A percentile compares a stretch with the other conserved stretches of the same genome.
Conservation (phyloP, 2,888 invertebrate genomes). For the Drosophila tanythrix region DNA sequence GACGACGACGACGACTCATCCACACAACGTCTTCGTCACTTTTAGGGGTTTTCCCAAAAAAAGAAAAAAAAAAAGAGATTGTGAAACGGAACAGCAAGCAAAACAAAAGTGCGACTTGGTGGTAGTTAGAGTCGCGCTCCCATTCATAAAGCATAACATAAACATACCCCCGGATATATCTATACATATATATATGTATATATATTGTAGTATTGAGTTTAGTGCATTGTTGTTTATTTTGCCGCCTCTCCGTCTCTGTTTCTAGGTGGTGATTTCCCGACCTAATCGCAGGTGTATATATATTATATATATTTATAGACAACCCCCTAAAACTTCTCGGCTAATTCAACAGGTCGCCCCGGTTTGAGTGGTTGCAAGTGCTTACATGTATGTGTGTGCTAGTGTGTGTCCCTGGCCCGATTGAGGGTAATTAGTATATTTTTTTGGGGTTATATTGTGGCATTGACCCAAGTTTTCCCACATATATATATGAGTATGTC, state of each 20-base stretch:
- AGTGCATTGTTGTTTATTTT: conserved; percentile 47
- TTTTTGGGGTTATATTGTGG: conserved; percentile 52
- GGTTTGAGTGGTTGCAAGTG: conserved; percentile 49
- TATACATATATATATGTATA: not conserved
- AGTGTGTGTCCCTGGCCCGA: conserved; percentile 19
- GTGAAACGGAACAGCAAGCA: conserved; percentile 48
- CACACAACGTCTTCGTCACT: conserved; percentile 75
- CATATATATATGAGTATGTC: not conserved
- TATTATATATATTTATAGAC: conserved; percentile 44
- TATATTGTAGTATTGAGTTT: conserved; percentile 11
- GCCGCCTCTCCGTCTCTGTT: conserved; percentile 44
- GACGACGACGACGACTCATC: conserved; percentile 38
- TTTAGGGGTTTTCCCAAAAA: conserved; percentile 78
- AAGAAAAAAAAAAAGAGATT: conserved; percentile 26
- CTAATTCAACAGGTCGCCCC: conserved; percentile 63
- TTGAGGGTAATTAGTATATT: conserved; percentile 61
- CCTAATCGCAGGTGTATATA: conserved; percentile 53
- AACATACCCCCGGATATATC: conserved; percentile 68
- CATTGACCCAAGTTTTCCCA: conserved; percentile 53
- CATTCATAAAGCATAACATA: conserved; percentile 74
- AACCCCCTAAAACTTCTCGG: conserved; percentile 51
- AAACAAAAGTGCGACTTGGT: conserved; percentile 75
- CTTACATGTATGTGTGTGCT: conserved; percentile 6
- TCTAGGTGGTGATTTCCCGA: conserved; percentile 63
- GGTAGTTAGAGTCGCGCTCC: conserved; percentile 77